phyloP scores from a whole-genome alignment of 2,113 vertebrate genomes.

The Pycnonotus jocosus region DNA sequence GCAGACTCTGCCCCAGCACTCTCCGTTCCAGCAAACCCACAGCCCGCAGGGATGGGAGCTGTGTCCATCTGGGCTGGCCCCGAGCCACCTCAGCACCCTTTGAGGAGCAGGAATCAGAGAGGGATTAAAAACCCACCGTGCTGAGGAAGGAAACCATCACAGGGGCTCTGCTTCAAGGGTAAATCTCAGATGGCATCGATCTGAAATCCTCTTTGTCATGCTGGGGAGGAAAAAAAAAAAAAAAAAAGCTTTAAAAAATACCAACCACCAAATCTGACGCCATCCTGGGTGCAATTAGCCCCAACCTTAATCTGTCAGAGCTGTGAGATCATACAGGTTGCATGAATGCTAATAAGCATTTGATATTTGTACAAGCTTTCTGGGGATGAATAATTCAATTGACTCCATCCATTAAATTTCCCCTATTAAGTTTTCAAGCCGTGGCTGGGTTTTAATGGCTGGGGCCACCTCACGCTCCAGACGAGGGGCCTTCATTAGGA shows the following conservation, averaged over 20 bases:
- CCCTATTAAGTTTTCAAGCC: neutral
- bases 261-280: neutral
- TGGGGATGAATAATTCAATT: slow-evolving; percentile 42
- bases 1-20: neutral
- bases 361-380: slow-evolving; percentile 34
- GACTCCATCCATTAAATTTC: slow-evolving; percentile 18
- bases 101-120: neutral
- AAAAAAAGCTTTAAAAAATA: neutral
- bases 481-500: neutral
- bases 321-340: neutral
- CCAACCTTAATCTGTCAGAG: neutral
- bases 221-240: neutral
- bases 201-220: neutral
- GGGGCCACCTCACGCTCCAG: neutral
- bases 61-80: neutral
- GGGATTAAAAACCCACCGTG: neutral
- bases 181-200: neutral
- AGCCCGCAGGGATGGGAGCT: neutral
- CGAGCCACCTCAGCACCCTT: neutral
- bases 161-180: neutral
- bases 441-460: neutral
- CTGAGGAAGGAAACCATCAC: neutral
- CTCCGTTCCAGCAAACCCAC: neutral
- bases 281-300: neutral
- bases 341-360: neutral